Base-by-base conservation (phyloP, 2,113 vertebrate species). In the Zosterops japonicus region DNA sequence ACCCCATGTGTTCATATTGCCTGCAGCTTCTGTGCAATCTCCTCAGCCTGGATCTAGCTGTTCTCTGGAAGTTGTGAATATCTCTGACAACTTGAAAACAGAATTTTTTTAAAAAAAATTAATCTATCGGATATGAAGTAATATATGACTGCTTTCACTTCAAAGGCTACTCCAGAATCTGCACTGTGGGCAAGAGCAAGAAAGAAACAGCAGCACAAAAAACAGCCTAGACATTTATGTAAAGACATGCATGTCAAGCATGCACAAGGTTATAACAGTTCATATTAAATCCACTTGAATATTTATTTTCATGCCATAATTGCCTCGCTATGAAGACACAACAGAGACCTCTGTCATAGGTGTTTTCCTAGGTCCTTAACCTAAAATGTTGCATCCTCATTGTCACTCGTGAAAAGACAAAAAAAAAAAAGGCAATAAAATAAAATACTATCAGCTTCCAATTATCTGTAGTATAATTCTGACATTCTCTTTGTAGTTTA, bases 51-150 rank as follows among this genome's bases (percentile, higher is more conserved):
- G 20, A 33, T 74, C 12, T 59, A 10, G 20, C 6, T 33, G 14
- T 50, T 65, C 10, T 29, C 50, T 61, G 74, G 70, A 84, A 87
- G n/a, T 3, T 22, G 6, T 44, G 50, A 84, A 14, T 61, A 65
- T 23, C 36, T 85, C 41, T 82, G 86, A 82, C 55, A 92, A 69
- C 41, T 29, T 67, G 76, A 80, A 83, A 89, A 67, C 7, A 65
- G 12, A 1, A 47, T 22, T n/a, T 31, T 33, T 2, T 2, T 39
- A 10, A 5, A 6, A n/a, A 44, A 53, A 65, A 70, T 28, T 77
- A 3, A 49, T 59, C n/a, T 75, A 1, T 46, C 81, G 5, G 36
- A 61, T 87, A 77, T 0, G 0, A 12, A 49, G 41, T 33, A 87
- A 41, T 9, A 17, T 29, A 52, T 17, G 20, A 53, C 28, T 53